Percentiles rank a stretch among this genome's conserved stretches.
These are phyloP conservation scores for Sesia apiformis DNA, from an alignment of 2,888 invertebrate species.

Conservation along the genomic window DNA sequence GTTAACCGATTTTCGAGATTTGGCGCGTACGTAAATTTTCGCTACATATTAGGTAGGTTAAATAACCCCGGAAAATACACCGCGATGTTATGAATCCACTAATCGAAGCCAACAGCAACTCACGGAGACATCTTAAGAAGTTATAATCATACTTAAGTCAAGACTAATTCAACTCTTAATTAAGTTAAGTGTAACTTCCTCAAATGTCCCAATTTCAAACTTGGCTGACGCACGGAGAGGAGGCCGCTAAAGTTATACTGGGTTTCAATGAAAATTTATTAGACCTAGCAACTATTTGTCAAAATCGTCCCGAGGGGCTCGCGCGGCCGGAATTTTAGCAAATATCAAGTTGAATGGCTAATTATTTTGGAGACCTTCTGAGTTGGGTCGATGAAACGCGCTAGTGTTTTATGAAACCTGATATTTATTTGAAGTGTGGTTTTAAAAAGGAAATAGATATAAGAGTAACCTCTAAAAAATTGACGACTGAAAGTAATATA, in stretches of 20 bases:
- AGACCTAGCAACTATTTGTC: constrained; percentile 66
- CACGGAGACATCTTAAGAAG: constrained; percentile 46
- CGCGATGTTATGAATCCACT: constrained; percentile 7
- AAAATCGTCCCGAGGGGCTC: constrained; percentile 59
- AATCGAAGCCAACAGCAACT: constrained; percentile 30
- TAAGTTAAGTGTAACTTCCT: constrained; percentile 59
- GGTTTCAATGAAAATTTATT: constrained; percentile 70
- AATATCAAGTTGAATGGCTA: constrained; percentile 53
- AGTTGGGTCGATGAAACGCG: constrained; percentile 9
- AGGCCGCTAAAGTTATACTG: constrained; percentile 43
- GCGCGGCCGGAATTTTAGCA: constrained; percentile 45
- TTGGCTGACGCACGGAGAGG: constrained; percentile 37
- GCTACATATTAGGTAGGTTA: no score
- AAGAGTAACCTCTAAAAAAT: no score
- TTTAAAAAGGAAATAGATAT: no score
- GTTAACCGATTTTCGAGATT: no score
- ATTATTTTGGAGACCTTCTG: constrained; percentile 41
- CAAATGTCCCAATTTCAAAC: constrained; percentile 56
- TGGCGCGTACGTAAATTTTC: no score
- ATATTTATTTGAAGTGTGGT: no score
- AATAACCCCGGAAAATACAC: not conserved
- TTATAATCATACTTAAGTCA: constrained; percentile 59
- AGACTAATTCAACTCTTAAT: constrained; percentile 66
- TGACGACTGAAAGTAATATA: no score
- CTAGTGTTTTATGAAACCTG: not conserved